Base-by-base conservation (phyloP, 2,888 invertebrate genomes). In the Drosophila quinaria region DNA sequence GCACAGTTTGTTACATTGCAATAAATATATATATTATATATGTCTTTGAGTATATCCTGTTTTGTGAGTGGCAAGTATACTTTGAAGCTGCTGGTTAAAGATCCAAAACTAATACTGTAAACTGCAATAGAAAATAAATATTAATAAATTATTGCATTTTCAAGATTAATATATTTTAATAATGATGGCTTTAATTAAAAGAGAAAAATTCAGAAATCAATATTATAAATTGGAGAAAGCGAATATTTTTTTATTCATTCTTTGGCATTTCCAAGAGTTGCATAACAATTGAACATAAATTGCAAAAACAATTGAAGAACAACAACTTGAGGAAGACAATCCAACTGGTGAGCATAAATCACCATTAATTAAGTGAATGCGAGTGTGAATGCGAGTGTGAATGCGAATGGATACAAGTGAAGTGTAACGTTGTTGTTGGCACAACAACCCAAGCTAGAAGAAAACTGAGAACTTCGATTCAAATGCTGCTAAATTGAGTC, bases 301-400 rank as follows among this genome's bases (percentile, higher is more conserved):
- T 77, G 78, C 49, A 70, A 70, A 81, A 64, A 80, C 80, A 85
- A 88, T 88, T 88, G 72, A 56, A 72, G 70, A 70, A 71, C 37
- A 29, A 37, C 29, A 55, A 33, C 33, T 44, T 55, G 55, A 15
- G 33, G 31, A 22, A 42, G 42, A 35, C 42, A 64, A 58, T 55
- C 44, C 76, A 74, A 72, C 70, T 70, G 71, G 35, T 46, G 65
- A 19, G 74, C 78, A 89, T 87, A 89, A 87, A 87, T 89, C 89
- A 87, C 63, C 81, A 89, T 89, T 84, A 87, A 87, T 87, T 81
- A 81, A 87, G 55, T 49, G 71, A 60, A 59, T 69, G 25, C 22
- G 46, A 46, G 31, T 49, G 29, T 22, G 22, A 22, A 22, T 22
- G 22, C 11, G 22, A 25, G 25, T 22, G 22, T n/a, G 41, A 55